Evolutionary conservation across 2,797 vertebrate genomes (phyloP).

Genomic region (Anabacerthia variegaticeps): DNA sequence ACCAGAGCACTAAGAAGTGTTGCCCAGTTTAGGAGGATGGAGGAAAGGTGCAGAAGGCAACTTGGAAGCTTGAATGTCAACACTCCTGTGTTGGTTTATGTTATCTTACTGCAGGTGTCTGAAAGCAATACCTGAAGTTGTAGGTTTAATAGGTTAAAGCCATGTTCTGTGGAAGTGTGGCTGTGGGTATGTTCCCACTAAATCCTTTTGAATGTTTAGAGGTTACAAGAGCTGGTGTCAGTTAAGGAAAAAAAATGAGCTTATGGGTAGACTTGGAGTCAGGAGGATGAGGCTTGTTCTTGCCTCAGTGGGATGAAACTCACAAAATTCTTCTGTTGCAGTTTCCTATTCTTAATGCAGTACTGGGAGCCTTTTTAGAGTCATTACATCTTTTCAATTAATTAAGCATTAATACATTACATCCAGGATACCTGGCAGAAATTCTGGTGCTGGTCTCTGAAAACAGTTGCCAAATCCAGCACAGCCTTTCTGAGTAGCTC

Average conservation of each 20-base stretch:
- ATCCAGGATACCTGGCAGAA: neutral
- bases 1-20: neutral
- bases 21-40: fast-evolving
- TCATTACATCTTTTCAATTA: neutral
- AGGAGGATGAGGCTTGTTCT: neutral
- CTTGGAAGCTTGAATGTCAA: neutral
- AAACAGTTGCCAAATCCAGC: neutral
- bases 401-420: neutral
- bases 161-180: neutral
- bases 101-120: neutral
- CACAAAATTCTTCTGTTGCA: neutral
- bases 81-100: fast-evolving
- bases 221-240: neutral
- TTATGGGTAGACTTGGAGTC: neutral
- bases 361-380: neutral
- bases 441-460: neutral
- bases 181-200: neutral
- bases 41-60: neutral
- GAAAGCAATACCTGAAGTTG: neutral
- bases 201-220: neutral
- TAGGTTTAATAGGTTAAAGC: neutral
- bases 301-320: neutral
- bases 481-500: neutral
- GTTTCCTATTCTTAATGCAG: neutral
- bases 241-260: slow-evolving; percentile 1